Percentiles rank a stretch among this genome's conserved stretches.
These are phyloP conservation scores for Tiphia femorata DNA, from an alignment of 2,888 invertebrate genomes.

Conservation along the genomic window DNA sequence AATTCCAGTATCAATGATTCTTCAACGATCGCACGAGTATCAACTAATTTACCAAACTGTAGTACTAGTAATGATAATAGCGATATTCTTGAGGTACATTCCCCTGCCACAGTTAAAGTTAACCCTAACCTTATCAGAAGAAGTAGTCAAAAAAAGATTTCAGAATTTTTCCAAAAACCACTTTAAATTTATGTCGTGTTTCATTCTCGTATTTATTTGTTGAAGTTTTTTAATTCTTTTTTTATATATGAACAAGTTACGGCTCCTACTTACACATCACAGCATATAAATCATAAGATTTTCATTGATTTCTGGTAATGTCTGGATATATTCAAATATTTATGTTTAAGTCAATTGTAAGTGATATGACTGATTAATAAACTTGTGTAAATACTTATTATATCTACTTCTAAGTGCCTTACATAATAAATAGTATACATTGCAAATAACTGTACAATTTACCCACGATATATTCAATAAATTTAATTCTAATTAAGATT, in stretches of 20 bases:
- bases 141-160: slow-evolving; percentile 40
- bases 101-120: no score
- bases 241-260: slow-evolving; percentile 1
- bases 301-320: neutral
- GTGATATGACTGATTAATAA: neutral
- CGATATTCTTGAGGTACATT: no score
- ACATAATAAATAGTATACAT: no score
- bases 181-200: neutral
- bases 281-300: neutral
- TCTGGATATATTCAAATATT: neutral
- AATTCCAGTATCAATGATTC: neutral
- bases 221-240: neutral
- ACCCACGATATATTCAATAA: no score
- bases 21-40: neutral
- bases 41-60: neutral
- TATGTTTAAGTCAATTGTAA: neutral
- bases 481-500: no score
- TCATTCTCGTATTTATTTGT: no score
- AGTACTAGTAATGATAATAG: neutral
- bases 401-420: no score
- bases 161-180: slow-evolving; percentile 43
- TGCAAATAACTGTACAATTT: no score
- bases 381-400: slow-evolving; percentile 1
- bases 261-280: neutral
- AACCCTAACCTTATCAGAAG: slow-evolving; percentile 24